Evolutionary conservation across 2,888 invertebrate genomes (phyloP).

Genomic region (Operophtera brumata): DNA sequence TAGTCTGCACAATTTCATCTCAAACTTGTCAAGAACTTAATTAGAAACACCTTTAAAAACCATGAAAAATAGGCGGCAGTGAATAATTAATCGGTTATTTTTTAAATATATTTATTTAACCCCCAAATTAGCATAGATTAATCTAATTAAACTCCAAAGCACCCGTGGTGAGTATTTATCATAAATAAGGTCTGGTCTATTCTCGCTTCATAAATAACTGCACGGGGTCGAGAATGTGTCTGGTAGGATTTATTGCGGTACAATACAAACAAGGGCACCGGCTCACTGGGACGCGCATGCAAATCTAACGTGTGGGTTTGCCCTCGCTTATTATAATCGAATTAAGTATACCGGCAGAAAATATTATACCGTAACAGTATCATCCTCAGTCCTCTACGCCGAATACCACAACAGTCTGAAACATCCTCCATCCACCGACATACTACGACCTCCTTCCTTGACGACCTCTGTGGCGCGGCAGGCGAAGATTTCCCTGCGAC

Average conservation of each 20-base stretch:
- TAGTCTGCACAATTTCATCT: not conserved
- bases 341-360: not conserved
- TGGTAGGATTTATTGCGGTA: conserved; percentile 65
- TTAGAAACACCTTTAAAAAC: no score
- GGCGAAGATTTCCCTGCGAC: no score
- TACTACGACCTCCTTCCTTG: no score
- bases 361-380: not conserved
- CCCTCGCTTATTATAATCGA: not conserved
- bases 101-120: not conserved
- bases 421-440: no score
- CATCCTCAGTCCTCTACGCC: no score
- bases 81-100: not conserved
- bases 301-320: conserved; percentile 8
- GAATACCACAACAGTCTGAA: no score
- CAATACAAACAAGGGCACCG: conserved; percentile 61
- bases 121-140: conserved; percentile 37
- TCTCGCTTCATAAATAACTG: conserved; percentile 64
- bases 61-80: not conserved
- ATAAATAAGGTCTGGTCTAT: conserved; percentile 46
- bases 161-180: conserved; percentile 58
- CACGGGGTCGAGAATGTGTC: conserved; percentile 60
- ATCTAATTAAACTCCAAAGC: conserved; percentile 48
- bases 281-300: conserved; percentile 50
- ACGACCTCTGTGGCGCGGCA: no score
- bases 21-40: no score